Evolutionary conservation across 2,113 vertebrate genomes (phyloP), one percentile per base, ranked within the genome.

Genomic region (Tinamus guttatus): DNA sequence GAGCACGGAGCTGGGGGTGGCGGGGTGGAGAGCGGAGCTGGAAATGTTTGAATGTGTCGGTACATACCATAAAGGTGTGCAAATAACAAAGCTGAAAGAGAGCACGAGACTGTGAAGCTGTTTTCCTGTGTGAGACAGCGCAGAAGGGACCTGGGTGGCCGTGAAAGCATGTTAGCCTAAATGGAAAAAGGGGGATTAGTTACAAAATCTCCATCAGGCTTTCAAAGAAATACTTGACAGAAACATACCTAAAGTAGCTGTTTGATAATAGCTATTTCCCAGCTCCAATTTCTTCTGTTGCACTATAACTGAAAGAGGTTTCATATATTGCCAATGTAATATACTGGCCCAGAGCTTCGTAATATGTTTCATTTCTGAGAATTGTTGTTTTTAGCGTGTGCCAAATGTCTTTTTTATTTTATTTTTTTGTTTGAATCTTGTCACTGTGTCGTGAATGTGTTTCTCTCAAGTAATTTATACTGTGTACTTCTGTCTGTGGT

Each of bases 331-430:
- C 45, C 80, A 73, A 77, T 96, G 95, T 95, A 92, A 85, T 84
- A 93, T 87, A 85, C 63, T 36, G 69, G 65, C 54, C 68, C 59
- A 84, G 32, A 91, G 93, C 62, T 94, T 90, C 69, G 79, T 52
- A 82, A 28, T 69, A 38, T 45, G 71, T 85, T 92, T 63, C 19
- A 58, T 83, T 95, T 93, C 56, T 45, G 56, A 95, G 70, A 74
- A 89, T 68, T 86, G 79, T 80, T 95, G 81, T 15, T 87, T 97
- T 97, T 85, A 88, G 91, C 92, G 79, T 96, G 94, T 95, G 94
- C 94, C 93, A 93, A 80, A 69, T 1, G 64, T 95, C 81, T 90
- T 76, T 54, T 54, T 54, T 56, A 80, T 95, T 97, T 96, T 49
- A 20, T 49, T 49, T 47, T 69, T 90, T 81, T 70, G 73, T 85